phyloP scores from a whole-genome alignment of 2,888 invertebrate genomes.

The Nebria brevicollis region DNA sequence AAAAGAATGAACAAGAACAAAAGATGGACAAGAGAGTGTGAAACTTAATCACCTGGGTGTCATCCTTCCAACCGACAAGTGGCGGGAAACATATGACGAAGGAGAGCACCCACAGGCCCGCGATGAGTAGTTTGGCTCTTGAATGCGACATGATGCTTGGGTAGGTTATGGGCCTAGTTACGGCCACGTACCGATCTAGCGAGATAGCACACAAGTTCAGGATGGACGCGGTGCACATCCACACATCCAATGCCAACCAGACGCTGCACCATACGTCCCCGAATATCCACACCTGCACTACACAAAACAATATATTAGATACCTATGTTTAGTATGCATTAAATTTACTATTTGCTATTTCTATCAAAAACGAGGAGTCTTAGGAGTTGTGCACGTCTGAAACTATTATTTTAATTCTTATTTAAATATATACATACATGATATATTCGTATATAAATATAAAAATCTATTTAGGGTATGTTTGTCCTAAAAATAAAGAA shows the following conservation, averaged over 20 bases:
- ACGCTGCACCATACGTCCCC: conserved; percentile 95
- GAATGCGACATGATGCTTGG: conserved; percentile 89
- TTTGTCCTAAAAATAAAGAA: too few relatives aligned
- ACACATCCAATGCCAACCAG: conserved; percentile 97
- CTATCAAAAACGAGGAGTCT: too few relatives aligned
- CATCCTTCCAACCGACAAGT: conserved; percentile 91
- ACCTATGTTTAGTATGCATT: neutral
- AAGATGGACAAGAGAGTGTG: conserved; percentile 3
- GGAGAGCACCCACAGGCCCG: conserved; percentile 93
- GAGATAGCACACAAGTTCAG: conserved; percentile 96
- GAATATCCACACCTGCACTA: conserved; percentile 90
- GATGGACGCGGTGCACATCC: conserved; percentile 99
- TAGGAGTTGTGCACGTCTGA: too few relatives aligned
- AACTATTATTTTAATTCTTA: too few relatives aligned
- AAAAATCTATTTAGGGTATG: too few relatives aligned
- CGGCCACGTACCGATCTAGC: conserved; percentile 94
- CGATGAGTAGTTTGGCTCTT: conserved; percentile 86
- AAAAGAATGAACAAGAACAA: neutral
- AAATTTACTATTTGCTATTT: too few relatives aligned
- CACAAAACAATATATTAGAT: neutral
- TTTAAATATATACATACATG: too few relatives aligned
- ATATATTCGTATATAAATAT: too few relatives aligned
- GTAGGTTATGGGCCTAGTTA: conserved; percentile 95
- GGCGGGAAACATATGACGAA: conserved; percentile 98
- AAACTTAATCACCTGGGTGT: conserved; percentile 66